Conservation (phyloP, 2,113 vertebrate genomes). For the Origma solitaria region DNA sequence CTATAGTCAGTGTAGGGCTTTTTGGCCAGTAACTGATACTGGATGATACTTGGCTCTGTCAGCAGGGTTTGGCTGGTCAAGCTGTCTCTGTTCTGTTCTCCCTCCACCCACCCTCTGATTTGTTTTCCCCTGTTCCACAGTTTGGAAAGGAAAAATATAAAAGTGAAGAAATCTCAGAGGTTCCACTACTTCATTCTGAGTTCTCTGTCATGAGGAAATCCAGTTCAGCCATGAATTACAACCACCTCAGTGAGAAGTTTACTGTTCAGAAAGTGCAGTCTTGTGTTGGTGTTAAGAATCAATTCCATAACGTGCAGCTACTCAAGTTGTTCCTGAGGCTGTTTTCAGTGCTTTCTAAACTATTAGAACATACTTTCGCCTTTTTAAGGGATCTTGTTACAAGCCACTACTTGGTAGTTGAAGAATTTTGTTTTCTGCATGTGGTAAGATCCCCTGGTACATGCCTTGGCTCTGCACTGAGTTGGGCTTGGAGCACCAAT, state of each 20-base stretch:
- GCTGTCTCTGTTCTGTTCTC: not conserved
- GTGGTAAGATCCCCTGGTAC: not conserved
- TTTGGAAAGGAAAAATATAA: not conserved
- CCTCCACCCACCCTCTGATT: not conserved
- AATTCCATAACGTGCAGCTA: not conserved
- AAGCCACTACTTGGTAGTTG: not conserved
- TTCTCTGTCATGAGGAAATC: not conserved
- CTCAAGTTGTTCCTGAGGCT: not conserved
- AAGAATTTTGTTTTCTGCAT: not conserved
- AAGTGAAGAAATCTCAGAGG: slow-evolving; percentile 7
- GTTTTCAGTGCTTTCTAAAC: not conserved
- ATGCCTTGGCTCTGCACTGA: fast-evolving
- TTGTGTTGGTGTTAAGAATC: not conserved
- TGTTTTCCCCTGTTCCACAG: not conserved
- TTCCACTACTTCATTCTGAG: not conserved
- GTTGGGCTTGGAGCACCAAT: not conserved
- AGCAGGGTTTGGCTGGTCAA: slow-evolving; percentile 17
- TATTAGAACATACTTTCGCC: not conserved
- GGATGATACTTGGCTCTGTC: not conserved
- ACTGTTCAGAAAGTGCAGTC: not conserved
- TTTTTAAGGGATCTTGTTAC: slow-evolving; percentile 20
- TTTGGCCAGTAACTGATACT: not conserved
- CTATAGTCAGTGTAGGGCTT: not conserved
- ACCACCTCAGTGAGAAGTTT: not conserved
- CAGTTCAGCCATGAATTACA: not conserved